Conservation (phyloP, 1,140 invertebrate genomes). For the Lethocerus indicus region DNA sequence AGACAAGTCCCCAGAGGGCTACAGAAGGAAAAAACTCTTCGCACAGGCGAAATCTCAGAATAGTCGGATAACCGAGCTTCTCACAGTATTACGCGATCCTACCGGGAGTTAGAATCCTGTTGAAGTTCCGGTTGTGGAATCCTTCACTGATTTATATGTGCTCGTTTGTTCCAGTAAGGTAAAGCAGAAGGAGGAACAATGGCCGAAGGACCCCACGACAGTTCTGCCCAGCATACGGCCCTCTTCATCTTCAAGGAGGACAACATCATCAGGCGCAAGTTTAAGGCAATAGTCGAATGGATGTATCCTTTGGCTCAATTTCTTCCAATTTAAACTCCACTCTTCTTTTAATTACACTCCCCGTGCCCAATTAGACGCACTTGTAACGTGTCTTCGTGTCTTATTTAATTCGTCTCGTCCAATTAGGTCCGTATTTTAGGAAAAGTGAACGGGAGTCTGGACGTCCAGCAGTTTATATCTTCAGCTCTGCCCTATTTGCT, state of each 20-base stretch:
- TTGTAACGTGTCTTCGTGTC: neutral
- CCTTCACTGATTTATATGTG: no score
- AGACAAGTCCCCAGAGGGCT: no score
- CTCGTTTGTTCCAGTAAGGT: no score
- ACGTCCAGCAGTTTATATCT: neutral
- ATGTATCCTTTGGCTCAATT: slow-evolving; percentile 11
- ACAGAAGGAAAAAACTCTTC: no score
- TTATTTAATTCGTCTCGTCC: neutral
- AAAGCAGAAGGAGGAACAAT: no score
- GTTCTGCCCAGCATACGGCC: slow-evolving; percentile 3
- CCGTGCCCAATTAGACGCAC: neutral
- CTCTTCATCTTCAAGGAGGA: slow-evolving; percentile 11
- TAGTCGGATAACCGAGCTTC: no score
- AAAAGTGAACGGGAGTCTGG: neutral
- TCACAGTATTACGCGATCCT: no score
- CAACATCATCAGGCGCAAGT: slow-evolving; percentile 10
- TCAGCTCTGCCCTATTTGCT: no score
- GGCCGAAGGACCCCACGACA: slow-evolving; percentile 8
- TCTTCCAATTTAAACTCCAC: neutral
- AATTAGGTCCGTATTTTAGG: neutral
- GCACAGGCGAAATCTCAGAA: no score
- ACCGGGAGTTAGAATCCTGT: no score
- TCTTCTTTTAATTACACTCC: neutral
- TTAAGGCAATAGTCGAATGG: slow-evolving; percentile 12
- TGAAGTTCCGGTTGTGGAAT: no score